phyloP scores from a whole-genome alignment of 1,140 invertebrate species.

The Drosophila kikkawai region DNA sequence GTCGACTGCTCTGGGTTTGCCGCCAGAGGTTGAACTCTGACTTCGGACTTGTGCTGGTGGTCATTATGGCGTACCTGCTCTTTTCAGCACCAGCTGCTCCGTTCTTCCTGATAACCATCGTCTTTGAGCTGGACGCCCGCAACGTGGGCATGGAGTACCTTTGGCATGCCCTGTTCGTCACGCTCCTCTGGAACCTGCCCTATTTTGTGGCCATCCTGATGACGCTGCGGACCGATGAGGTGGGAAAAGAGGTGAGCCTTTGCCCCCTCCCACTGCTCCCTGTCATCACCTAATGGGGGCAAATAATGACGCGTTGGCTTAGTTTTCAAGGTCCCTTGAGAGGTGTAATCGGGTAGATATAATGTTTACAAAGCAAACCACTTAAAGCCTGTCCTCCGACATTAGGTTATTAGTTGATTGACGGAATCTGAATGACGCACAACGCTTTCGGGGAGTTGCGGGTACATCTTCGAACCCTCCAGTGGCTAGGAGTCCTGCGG shows the following conservation, averaged over 20 bases:
- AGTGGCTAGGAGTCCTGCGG: slow-evolving; percentile 13
- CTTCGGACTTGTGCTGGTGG: slow-evolving; percentile 49
- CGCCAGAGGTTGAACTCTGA: slow-evolving; percentile 49
- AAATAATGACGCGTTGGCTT: slow-evolving; percentile 4
- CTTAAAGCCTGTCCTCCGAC: too few relatives aligned
- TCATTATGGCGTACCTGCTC: slow-evolving; percentile 50
- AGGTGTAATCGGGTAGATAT: too few relatives aligned
- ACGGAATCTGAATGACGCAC: slow-evolving; percentile 13
- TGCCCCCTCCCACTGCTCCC: not conserved
- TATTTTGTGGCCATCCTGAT: slow-evolving; percentile 19
- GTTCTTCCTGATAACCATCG: slow-evolving; percentile 59
- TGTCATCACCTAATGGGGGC: slow-evolving; percentile 13
- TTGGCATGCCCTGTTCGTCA: slow-evolving; percentile 4
- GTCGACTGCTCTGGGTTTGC: slow-evolving; percentile 55
- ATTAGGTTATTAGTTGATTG: slow-evolving; percentile 29
- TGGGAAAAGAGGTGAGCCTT: slow-evolving; percentile 53
- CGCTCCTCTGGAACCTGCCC: slow-evolving; percentile 57
- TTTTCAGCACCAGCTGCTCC: slow-evolving; percentile 45
- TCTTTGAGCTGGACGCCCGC: slow-evolving; percentile 34
- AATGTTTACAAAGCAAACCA: not conserved
- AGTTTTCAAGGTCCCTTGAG: slow-evolving; percentile 11
- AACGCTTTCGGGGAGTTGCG: slow-evolving; percentile 24
- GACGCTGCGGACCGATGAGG: slow-evolving; percentile 45
- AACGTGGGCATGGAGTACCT: not conserved
- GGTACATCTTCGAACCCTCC: slow-evolving; percentile 17